phyloP scores from a whole-genome alignment of 2,797 vertebrate genomes.

The Acanthurus lineatus region DNA sequence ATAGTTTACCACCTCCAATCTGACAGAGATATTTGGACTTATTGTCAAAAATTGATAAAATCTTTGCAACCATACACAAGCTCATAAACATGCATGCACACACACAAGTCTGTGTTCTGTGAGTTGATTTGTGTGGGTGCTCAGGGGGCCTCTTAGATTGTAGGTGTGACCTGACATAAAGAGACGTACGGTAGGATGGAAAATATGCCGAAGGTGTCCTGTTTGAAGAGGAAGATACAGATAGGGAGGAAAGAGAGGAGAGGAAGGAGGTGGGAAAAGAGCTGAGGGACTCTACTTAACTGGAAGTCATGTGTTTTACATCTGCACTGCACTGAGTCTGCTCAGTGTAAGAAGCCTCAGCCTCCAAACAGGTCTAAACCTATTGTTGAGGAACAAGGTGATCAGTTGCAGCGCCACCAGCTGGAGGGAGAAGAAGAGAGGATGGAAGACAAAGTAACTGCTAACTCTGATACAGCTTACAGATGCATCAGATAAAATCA shows the following conservation, averaged over 20 bases:
- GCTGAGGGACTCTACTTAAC: slow-evolving; percentile 45
- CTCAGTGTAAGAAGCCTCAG: slow-evolving; percentile 30
- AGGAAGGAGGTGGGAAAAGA: slow-evolving; percentile 32
- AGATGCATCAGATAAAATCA: background rate
- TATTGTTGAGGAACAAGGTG: slow-evolving; percentile 12
- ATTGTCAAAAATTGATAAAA: slow-evolving; percentile 23
- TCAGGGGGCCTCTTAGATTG: slow-evolving; percentile 32
- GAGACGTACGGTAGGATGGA: slow-evolving; percentile 63
- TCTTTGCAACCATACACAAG: slow-evolving; percentile 10
- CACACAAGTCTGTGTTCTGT: background rate
- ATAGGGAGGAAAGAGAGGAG: slow-evolving; percentile 45
- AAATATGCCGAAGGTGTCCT: slow-evolving; percentile 67
- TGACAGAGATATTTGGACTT: slow-evolving; percentile 45
- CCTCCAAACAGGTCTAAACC: slow-evolving; percentile 21
- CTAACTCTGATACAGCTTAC: background rate
- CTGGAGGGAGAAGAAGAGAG: slow-evolving; percentile 30
- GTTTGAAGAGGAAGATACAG: slow-evolving; percentile 58
- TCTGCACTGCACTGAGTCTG: slow-evolving; percentile 55
- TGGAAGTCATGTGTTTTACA: slow-evolving; percentile 70
- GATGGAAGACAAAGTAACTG: slow-evolving; percentile 6
- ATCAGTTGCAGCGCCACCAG: background rate
- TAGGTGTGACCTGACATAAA: slow-evolving; percentile 71
- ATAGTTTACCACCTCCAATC: slow-evolving; percentile 13
- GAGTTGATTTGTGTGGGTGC: slow-evolving; percentile 48
- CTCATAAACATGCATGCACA: background rate